These are phyloP conservation scores for Eueides isabella DNA, from an alignment of 1,140 invertebrate species.

Conservation along the genomic window DNA sequence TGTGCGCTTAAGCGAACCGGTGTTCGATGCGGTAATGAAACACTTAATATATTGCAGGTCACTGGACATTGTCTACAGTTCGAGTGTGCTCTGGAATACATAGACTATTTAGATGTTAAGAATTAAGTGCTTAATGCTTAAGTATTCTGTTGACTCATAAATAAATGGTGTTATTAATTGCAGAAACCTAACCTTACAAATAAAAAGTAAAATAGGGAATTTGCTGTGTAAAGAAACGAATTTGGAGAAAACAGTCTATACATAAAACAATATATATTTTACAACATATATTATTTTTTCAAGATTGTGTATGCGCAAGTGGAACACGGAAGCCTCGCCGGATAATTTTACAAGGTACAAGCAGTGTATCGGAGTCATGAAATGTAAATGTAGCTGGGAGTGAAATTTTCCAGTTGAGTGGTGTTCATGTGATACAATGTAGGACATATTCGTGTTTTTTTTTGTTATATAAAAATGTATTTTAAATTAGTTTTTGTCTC, in stretches of 20 bases:
- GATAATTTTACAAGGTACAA: constrained; percentile 5
- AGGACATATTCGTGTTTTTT: not conserved
- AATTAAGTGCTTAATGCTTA: too few relatives aligned
- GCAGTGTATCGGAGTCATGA: constrained; percentile 11
- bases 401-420: constrained; percentile 21
- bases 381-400: constrained; percentile 14
- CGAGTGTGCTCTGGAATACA: not conserved
- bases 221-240: too few relatives aligned
- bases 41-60: not conserved
- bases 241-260: too few relatives aligned
- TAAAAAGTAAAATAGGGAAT: too few relatives aligned
- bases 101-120: not conserved
- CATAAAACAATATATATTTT: too few relatives aligned
- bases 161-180: too few relatives aligned
- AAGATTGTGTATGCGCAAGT: constrained; percentile 1
- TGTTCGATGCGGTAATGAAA: not conserved
- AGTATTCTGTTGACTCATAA: too few relatives aligned
- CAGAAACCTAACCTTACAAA: too few relatives aligned
- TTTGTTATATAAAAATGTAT: not conserved
- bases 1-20: not conserved
- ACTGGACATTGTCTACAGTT: not conserved
- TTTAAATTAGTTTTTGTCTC: too few relatives aligned
- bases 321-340: not conserved
- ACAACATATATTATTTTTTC: too few relatives aligned
- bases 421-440: not conserved